phyloP scores from a whole-genome alignment of 2,888 invertebrate species.

The Xylota segnis region DNA sequence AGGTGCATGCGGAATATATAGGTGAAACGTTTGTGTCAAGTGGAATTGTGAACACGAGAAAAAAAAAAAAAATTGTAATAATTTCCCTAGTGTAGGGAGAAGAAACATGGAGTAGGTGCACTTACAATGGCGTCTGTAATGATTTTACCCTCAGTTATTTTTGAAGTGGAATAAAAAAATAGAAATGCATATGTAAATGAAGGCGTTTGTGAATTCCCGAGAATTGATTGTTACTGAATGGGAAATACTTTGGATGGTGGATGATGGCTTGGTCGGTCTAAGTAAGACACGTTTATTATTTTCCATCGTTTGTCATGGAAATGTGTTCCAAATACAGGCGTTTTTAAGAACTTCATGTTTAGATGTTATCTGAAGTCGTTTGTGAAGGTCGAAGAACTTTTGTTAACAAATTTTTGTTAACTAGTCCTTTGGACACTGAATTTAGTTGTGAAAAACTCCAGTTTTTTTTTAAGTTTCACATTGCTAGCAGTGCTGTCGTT shows the following conservation, averaged over 20 bases:
- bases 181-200: constrained; percentile 60
- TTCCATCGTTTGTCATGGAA: constrained; percentile 55
- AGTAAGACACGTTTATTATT: constrained; percentile 56
- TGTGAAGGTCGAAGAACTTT: background rate
- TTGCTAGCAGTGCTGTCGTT: too few species aligned
- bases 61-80: constrained; percentile 65
- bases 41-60: constrained; percentile 69
- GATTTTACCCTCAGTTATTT: constrained; percentile 71
- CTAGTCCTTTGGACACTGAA: background rate
- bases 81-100: constrained; percentile 62
- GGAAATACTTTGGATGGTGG: constrained; percentile 63
- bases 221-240: constrained; percentile 75
- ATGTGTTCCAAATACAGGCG: constrained; percentile 21
- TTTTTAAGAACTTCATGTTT: background rate
- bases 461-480: too few species aligned
- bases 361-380: background rate
- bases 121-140: constrained; percentile 72
- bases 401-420: background rate
- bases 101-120: constrained; percentile 65
- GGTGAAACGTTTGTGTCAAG: constrained; percentile 76
- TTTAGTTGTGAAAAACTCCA: too few species aligned
- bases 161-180: constrained; percentile 63
- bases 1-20: constrained; percentile 61
- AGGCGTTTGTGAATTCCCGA: constrained; percentile 65
- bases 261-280: constrained; percentile 46